Evolutionary conservation across 2,113 vertebrate species (phyloP), one percentile per base, ranked within the genome.

Genomic region (Melanostigma gelatinosum): DNA sequence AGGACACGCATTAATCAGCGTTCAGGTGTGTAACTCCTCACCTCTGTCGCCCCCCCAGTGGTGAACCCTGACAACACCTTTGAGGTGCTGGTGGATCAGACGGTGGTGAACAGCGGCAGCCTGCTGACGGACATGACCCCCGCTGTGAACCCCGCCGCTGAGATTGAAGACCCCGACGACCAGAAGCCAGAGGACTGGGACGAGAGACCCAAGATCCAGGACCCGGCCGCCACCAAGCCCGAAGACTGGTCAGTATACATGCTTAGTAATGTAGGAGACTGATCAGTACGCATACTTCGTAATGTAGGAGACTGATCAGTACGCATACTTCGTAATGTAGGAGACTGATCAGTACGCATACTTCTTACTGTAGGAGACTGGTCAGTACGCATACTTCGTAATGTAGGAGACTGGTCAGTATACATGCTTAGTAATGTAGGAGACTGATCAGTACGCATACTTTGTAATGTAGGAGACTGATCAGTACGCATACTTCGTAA

Each of bases 101-200:
- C 94, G 0, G 95, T 98, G 84, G 97, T 99, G 72, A 99, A 98
- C 91, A 98, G 96, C 66, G 98, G 98, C 50, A 99, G 93, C 92
- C 91, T 99, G 57, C 92, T 99, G 22, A 96, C 92, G 4, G 98
- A 99, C 84, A 90, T 99, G 96, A 97, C 96, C 52, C 98, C 98
- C 5, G 77, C 98, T 4, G 95, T 99, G 42, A 99, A 99, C 90
- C 98, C 98, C 18, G 79, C 96, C 0, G 95, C 96, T 20, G 98
- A 99, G 94, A 98, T 99, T 44, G 98, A 99, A 81, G 98, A 99
- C 82, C 98, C 97, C 0, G 96, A 99, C 57, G 98, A 99, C 90
- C 94, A 93, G 71, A 99, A 99, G 46, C 98, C 98, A 0, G 98
- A 99, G 72, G 98, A 99, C 87, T 99, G 98, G 98, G 98, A 99